Evolutionary conservation across 1,140 invertebrate species (phyloP).

Genomic region (Coenobita brevimanus): DNA sequence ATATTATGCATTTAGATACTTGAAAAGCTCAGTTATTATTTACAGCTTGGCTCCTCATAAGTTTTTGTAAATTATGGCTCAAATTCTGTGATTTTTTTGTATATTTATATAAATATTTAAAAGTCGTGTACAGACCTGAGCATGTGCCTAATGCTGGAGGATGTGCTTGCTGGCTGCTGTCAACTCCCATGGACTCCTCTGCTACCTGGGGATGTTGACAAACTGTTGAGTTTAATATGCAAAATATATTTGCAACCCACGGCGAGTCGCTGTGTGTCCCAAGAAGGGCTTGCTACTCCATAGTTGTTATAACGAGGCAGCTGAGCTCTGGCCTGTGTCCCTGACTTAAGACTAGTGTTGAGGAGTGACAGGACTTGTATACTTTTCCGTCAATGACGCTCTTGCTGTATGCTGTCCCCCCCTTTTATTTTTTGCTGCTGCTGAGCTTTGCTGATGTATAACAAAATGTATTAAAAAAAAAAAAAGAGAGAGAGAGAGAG

Average conservation of each 20-base stretch:
- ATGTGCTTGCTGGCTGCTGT: constrained; percentile 60
- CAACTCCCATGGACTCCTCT: constrained; percentile 50
- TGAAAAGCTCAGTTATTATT: constrained; percentile 65
- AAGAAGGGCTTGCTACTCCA: constrained; percentile 46
- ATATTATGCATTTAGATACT: constrained; percentile 61
- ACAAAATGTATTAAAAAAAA: no score
- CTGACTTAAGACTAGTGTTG: constrained; percentile 10
- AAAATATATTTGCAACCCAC: constrained; percentile 61
- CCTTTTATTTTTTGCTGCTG: constrained; percentile 49
- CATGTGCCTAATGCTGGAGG: constrained; percentile 60
- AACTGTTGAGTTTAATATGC: constrained; percentile 61
- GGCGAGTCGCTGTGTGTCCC: constrained; percentile 50
- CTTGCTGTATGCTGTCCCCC: constrained; percentile 56
- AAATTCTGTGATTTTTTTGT: constrained; percentile 69
- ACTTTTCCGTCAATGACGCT: constrained; percentile 11
- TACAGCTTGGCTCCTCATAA: constrained; percentile 64
- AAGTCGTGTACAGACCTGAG: constrained; percentile 63
- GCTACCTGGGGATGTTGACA: constrained; percentile 41
- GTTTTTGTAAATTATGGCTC: constrained; percentile 67
- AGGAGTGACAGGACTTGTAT: constrained; percentile 21
- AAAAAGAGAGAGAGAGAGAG: no score
- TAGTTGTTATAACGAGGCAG: constrained; percentile 53
- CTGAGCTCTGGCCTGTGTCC: constrained; percentile 51
- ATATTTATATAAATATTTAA: constrained; percentile 68
- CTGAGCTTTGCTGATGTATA: constrained; percentile 52